phyloP scores from a whole-genome alignment of 2,797 vertebrate genomes.

The Urophycis tenuis region DNA sequence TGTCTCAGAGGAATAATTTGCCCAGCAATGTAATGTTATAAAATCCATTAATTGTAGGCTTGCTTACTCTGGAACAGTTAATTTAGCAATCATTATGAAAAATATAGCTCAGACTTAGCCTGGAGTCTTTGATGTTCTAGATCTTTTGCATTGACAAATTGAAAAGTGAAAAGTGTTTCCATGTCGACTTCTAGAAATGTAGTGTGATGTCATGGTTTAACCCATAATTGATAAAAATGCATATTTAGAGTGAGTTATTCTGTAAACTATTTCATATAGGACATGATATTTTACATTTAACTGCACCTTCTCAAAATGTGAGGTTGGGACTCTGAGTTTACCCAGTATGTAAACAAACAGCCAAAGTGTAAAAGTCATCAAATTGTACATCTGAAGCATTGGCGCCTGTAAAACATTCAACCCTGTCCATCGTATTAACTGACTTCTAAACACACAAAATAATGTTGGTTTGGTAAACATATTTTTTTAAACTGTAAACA shows the following conservation, averaged over 20 bases:
- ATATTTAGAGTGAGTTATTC: background rate
- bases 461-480: no score
- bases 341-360: background rate
- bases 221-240: background rate
- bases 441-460: no score
- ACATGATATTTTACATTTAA: background rate
- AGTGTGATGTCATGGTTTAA: background rate
- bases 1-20: background rate
- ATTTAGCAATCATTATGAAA: background rate
- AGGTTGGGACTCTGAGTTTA: no score
- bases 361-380: background rate
- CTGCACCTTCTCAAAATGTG: background rate
- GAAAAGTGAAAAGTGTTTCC: no score
- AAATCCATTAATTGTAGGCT: background rate
- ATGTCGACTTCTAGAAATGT: background rate
- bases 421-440: no score
- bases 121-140: no score
- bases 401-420: no score
- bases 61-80: background rate
- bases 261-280: background rate
- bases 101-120: no score
- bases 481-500: background rate
- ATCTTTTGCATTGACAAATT: no score
- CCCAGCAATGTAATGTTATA: background rate
- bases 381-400: background rate